Conservation (phyloP, 2,113 vertebrate genomes). For the Eublepharis macularius region DNA sequence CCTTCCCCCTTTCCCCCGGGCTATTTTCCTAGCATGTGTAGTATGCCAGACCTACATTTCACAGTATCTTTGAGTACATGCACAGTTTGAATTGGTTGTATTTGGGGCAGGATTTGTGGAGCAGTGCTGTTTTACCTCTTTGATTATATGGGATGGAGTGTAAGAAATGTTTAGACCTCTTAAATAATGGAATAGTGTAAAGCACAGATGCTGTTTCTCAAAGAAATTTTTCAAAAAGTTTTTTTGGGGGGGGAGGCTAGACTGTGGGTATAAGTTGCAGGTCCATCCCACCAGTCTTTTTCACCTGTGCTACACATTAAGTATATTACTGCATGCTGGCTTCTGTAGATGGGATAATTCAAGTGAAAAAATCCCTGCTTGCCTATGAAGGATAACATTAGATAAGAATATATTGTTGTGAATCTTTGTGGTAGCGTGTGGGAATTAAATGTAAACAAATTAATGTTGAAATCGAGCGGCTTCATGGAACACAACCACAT, state of each 20-base stretch:
- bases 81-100: too few species aligned
- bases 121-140: too few species aligned
- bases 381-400: background rate
- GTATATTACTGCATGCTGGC: background rate
- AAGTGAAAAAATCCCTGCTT: background rate
- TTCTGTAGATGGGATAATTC: background rate
- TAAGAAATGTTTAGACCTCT: background rate
- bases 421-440: background rate
- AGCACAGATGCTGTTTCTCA: background rate
- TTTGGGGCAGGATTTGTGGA: too few species aligned
- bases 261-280: too few species aligned
- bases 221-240: background rate
- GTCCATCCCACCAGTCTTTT: too few species aligned
- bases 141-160: too few species aligned
- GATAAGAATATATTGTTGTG: background rate
- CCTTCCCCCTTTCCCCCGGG: too few species aligned
- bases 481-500: background rate
- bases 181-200: background rate
- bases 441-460: background rate
- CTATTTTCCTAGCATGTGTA: background rate
- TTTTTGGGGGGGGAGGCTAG: background rate
- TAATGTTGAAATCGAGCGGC: background rate
- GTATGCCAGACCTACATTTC: background rate
- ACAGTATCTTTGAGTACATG: background rate
- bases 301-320: background rate